Conservation (phyloP, 2,888 invertebrate species). For the Rhamphomyia laevipes region DNA sequence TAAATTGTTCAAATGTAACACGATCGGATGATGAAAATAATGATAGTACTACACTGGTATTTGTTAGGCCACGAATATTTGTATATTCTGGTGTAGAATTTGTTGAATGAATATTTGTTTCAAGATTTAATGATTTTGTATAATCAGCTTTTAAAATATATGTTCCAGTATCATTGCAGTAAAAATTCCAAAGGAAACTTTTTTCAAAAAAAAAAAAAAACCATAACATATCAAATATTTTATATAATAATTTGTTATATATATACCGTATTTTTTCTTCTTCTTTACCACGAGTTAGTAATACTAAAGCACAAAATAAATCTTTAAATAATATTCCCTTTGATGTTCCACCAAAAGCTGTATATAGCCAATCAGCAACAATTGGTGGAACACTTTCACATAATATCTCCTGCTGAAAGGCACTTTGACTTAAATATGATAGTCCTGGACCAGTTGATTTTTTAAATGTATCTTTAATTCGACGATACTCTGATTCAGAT, state of each 20-base stretch:
- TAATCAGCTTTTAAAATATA: constrained; percentile 66
- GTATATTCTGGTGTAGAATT: constrained; percentile 30
- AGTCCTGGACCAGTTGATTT: constrained; percentile 62
- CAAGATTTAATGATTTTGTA: constrained; percentile 48
- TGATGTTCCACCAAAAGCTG: constrained; percentile 61
- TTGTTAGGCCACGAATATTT: constrained; percentile 33
- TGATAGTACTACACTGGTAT: constrained; percentile 28
- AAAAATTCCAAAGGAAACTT: constrained; percentile 74
- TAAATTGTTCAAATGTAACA: constrained; percentile 61
- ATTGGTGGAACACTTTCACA: constrained; percentile 75
- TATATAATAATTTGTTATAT: constrained; percentile 26
- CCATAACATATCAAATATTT: not conserved
- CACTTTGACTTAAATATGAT: constrained; percentile 55
- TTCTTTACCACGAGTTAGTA: constrained; percentile 70
- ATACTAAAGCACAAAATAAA: constrained; percentile 71
- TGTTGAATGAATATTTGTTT: constrained; percentile 39
- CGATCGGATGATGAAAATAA: constrained; percentile 41
- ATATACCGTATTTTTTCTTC: constrained; percentile 79
- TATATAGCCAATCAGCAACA: constrained; percentile 71
- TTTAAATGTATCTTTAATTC: constrained; percentile 80
- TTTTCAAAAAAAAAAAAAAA: not conserved
- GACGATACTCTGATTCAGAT: constrained; percentile 67
- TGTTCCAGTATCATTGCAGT: constrained; percentile 67
- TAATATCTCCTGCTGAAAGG: constrained; percentile 73
- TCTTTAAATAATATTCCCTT: constrained; percentile 76